Percentiles rank a stretch among this genome's conserved stretches.
Conservation (phyloP, 2,113 vertebrate species). For the Arizona elegans region DNA sequence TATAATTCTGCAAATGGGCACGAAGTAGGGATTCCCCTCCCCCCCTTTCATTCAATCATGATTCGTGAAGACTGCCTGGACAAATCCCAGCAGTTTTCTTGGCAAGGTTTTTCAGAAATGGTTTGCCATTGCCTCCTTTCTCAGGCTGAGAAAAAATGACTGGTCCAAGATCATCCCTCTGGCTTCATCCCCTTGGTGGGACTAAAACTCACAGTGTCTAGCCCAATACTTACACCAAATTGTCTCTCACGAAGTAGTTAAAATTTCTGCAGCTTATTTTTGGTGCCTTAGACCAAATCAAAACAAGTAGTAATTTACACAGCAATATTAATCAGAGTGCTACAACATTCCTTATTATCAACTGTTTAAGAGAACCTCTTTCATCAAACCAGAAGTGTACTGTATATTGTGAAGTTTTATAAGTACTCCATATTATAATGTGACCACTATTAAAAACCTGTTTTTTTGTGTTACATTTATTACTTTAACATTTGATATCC, state of each 20-base stretch:
- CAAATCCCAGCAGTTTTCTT: background rate
- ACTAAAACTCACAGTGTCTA: background rate
- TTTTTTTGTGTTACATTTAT: constrained; percentile 4
- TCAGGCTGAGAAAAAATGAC: background rate
- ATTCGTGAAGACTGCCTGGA: background rate
- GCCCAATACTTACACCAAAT: background rate
- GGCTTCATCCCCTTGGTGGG: background rate
- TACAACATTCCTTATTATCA: constrained; percentile 61
- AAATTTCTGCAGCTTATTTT: constrained; percentile 44
- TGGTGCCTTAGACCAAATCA: constrained; percentile 62
- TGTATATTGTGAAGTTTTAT: constrained; percentile 32
- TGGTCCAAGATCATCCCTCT: background rate
- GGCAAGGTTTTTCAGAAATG: background rate
- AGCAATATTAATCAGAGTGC: constrained; percentile 59
- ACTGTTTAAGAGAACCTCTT: constrained; percentile 50
- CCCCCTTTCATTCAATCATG: background rate
- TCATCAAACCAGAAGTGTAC: constrained; percentile 33
- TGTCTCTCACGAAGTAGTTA: background rate
- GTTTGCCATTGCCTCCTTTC: background rate
- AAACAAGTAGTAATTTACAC: constrained; percentile 63
- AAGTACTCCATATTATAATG: background rate
- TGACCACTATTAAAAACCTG: background rate
- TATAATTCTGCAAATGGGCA: constrained; percentile 52
- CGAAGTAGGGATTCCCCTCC: background rate
- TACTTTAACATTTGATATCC: constrained; percentile 1